These are phyloP conservation scores for Atopsyche davidsoni DNA, from an alignment of 1,140 invertebrate species.

Conservation along the genomic window DNA sequence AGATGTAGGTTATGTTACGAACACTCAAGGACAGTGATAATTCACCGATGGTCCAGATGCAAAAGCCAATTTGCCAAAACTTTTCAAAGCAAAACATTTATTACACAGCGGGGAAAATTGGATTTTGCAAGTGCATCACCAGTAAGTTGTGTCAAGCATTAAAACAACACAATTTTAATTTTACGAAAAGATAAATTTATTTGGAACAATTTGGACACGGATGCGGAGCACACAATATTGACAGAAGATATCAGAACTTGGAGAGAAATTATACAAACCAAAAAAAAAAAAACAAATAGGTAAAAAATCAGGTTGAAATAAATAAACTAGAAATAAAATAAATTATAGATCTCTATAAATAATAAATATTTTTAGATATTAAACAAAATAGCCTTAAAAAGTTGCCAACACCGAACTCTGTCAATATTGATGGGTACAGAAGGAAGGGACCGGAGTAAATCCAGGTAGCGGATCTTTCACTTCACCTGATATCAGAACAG, in stretches of 20 bases:
- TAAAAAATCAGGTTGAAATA: slow-evolving; percentile 9
- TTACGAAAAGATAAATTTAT: slow-evolving; percentile 25
- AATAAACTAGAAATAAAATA: slow-evolving; percentile 17
- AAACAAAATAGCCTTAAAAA: slow-evolving; percentile 16
- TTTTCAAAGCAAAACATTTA: no score
- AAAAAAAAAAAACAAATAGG: slow-evolving; percentile 15
- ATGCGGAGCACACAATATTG: slow-evolving; percentile 29
- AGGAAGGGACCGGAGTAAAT: slow-evolving; percentile 3
- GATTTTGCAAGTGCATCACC: no score
- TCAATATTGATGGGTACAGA: slow-evolving; percentile 29
- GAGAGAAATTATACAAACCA: slow-evolving; percentile 19
- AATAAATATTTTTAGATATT: slow-evolving; percentile 16
- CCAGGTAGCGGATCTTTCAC: not conserved
- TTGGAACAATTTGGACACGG: slow-evolving; percentile 29
- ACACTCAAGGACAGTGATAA: no score
- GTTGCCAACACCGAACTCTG: slow-evolving; percentile 30
- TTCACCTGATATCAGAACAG: not conserved
- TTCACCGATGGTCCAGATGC: no score
- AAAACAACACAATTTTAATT: slow-evolving; percentile 22
- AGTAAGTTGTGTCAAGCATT: no score
- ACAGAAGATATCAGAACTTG: slow-evolving; percentile 21
- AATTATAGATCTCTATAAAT: slow-evolving; percentile 22
- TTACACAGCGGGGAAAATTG: no score
- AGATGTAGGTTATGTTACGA: no score
- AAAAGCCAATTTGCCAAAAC: no score